Conservation (phyloP, 2,797 vertebrate species). For the Gambelia wislizenii region DNA sequence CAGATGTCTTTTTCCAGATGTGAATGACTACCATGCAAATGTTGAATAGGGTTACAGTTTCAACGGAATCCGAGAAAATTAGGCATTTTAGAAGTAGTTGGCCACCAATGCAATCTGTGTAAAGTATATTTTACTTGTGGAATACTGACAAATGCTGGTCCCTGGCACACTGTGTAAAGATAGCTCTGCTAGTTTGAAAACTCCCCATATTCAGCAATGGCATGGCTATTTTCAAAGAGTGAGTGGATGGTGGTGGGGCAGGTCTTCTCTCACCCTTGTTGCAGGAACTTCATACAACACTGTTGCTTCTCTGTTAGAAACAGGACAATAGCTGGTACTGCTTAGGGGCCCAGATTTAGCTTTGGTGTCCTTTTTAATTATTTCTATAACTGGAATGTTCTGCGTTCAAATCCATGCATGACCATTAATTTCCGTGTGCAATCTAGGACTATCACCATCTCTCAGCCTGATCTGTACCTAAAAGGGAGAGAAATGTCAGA, state of each 20-base stretch:
- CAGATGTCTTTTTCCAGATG: slow-evolving; percentile 62
- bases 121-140: neutral
- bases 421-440: neutral
- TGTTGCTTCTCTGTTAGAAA: neutral
- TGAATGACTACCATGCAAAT: slow-evolving; percentile 24
- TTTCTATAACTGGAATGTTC: neutral
- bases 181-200: neutral
- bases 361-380: too few species aligned
- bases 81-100: neutral
- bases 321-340: neutral
- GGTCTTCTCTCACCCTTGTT: too few species aligned
- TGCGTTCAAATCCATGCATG: neutral
- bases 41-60: neutral
- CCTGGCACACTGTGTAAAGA: too few species aligned
- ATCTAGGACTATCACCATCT: neutral
- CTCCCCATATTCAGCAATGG: neutral
- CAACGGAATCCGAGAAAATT: neutral
- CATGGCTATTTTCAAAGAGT: neutral
- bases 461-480: neutral
- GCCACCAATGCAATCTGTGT: neutral
- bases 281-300: neutral
- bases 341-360: neutral
- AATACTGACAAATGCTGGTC: neutral
- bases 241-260: neutral
- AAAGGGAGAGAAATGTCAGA: too few species aligned